Conservation (phyloP, 1,140 invertebrate genomes). For the Drosophila insularis region DNA sequence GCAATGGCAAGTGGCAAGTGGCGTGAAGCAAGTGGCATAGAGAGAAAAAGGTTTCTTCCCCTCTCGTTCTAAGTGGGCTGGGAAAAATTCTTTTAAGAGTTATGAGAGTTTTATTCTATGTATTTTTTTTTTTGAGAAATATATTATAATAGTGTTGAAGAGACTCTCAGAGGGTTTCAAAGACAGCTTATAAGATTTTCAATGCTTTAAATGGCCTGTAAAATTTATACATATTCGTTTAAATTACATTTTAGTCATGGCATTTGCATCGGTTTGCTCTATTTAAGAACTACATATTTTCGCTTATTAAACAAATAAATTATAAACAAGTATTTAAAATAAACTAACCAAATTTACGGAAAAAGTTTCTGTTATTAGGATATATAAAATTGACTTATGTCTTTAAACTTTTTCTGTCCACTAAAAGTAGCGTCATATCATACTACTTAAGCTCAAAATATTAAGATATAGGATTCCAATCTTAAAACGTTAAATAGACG, state of each 20-base stretch:
- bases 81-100: slow-evolving; percentile 6
- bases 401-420: no score
- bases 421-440: no score
- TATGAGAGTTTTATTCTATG: not conserved
- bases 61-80: not conserved
- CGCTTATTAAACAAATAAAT: no score
- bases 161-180: not conserved
- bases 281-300: no score
- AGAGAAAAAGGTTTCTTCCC: not conserved
- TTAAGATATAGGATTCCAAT: no score
- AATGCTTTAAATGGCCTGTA: not conserved
- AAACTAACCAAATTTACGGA: no score
- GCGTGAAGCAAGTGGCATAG: slow-evolving; percentile 1
- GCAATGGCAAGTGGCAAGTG: not conserved
- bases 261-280: not conserved
- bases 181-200: not conserved
- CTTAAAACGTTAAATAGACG: no score
- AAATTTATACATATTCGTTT: not conserved
- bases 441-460: no score
- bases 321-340: no score
- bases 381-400: no score
- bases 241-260: slow-evolving; percentile 1
- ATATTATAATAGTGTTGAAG: slow-evolving; percentile 4
- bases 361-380: no score
- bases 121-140: not conserved